These are phyloP conservation scores for Leuciscus waleckii DNA, from an alignment of 2,797 vertebrate genomes.

Conservation along the genomic window DNA sequence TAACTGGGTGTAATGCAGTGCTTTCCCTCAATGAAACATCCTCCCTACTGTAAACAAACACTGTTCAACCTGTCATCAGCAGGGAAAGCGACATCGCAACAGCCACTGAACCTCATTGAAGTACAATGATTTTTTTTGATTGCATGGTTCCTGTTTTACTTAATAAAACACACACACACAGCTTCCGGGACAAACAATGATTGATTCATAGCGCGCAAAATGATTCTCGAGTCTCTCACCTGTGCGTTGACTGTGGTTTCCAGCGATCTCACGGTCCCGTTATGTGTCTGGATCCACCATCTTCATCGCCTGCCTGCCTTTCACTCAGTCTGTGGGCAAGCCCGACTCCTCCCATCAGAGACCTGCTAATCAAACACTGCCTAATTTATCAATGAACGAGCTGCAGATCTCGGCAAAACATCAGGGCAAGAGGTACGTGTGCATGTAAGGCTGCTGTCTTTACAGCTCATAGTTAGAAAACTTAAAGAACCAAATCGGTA, in stretches of 20 bases:
- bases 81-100: background rate
- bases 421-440: background rate
- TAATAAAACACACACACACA: background rate
- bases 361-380: slow-evolving; percentile 44
- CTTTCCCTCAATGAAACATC: background rate
- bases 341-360: slow-evolving; percentile 64
- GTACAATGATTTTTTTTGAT: background rate
- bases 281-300: slow-evolving; percentile 58
- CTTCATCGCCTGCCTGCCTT: slow-evolving; percentile 51
- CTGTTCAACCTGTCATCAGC: background rate
- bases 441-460: background rate
- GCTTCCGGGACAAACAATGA: background rate
- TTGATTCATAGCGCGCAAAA: background rate
- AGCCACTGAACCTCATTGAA: background rate
- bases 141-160: background rate
- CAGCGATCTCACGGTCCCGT: slow-evolving; percentile 57
- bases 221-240: slow-evolving; percentile 53
- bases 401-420: background rate
- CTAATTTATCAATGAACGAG: slow-evolving; percentile 39
- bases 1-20: slow-evolving; percentile 1
- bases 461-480: background rate
- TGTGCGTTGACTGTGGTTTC: slow-evolving; percentile 51
- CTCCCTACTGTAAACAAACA: background rate
- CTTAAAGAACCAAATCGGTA: background rate
- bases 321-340: slow-evolving; percentile 44